A percentile compares a stretch with the other conserved stretches of the same genome.
Evolutionary conservation across 1,140 invertebrate genomes (phyloP).

Genomic region (Ips nitidus): DNA sequence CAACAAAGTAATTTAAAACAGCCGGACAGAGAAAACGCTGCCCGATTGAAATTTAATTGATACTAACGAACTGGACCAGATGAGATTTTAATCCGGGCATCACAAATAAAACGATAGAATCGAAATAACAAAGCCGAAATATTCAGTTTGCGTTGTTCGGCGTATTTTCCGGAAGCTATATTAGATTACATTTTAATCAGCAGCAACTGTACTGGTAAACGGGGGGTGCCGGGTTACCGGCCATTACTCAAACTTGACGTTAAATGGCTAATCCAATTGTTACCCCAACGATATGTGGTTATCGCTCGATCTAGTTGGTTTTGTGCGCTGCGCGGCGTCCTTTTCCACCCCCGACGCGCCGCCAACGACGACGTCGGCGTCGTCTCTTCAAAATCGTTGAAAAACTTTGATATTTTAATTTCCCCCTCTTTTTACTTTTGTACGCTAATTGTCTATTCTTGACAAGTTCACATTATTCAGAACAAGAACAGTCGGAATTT

Average conservation of each 20-base stretch:
- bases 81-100: constrained; percentile 46
- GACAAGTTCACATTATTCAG: too few species aligned
- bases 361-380: neutral
- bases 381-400: constrained; percentile 2
- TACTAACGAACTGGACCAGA: constrained; percentile 41
- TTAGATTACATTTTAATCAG: constrained; percentile 55
- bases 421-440: neutral
- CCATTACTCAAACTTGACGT: constrained; percentile 54
- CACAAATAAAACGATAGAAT: constrained; percentile 46
- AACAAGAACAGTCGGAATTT: too few species aligned
- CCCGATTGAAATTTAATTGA: constrained; percentile 34
- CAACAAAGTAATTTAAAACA: constrained; percentile 1
- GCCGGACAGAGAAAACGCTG: neutral
- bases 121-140: constrained; percentile 47
- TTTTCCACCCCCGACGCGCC: neutral
- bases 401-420: neutral
- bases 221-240: constrained; percentile 50
- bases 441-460: too few species aligned
- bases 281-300: constrained; percentile 52
- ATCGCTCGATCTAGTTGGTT: constrained; percentile 48
- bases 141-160: constrained; percentile 43
- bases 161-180: constrained; percentile 51
- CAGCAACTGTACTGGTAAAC: constrained; percentile 42
- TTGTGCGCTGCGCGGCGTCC: constrained; percentile 14
- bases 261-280: constrained; percentile 54